Conservation (phyloP, 2,888 invertebrate genomes). For the Eilema sororculum region DNA sequence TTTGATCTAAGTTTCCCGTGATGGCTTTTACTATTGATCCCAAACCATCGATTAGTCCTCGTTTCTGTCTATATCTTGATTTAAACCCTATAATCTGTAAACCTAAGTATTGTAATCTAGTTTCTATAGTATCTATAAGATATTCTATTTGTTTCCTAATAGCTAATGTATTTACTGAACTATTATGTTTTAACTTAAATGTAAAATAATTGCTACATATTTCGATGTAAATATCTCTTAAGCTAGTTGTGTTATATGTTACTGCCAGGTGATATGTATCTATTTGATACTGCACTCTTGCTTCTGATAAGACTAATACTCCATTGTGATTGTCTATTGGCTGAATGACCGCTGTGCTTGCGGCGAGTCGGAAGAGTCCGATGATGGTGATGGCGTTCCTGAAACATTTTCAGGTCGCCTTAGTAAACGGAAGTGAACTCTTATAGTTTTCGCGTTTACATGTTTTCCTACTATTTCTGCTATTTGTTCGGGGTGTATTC, state of each 20-base stretch:
- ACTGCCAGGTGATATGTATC: conserved; percentile 4
- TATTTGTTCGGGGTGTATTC: conserved; percentile 48
- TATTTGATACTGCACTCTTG: conserved; percentile 21
- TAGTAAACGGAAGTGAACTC: conserved; percentile 48
- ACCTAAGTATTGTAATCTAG: conserved; percentile 37
- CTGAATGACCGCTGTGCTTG: conserved; percentile 34
- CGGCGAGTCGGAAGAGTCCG: conserved; percentile 39
- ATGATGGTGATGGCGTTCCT: conserved; percentile 37
- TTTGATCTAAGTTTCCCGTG: too few relatives aligned
- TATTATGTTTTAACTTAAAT: conserved; percentile 2
- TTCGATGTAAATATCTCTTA: neutral
- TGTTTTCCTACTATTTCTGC: conserved; percentile 53
- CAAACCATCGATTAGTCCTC: conserved; percentile 33
- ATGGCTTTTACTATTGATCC: too few relatives aligned
- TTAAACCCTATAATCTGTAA: conserved; percentile 20
- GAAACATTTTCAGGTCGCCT: conserved; percentile 48
- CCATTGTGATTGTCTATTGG: conserved; percentile 49
- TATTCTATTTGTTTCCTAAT: conserved; percentile 33
- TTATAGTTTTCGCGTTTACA: conserved; percentile 48
- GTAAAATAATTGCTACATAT: conserved; percentile 4
- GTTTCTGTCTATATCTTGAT: too few relatives aligned
- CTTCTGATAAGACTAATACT: conserved; percentile 42
- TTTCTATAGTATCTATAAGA: conserved; percentile 36
- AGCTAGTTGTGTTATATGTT: neutral
- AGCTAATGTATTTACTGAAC: conserved; percentile 12